Evolutionary conservation across 1,140 invertebrate genomes (phyloP).

Genomic region (Ectropis grisescens): DNA sequence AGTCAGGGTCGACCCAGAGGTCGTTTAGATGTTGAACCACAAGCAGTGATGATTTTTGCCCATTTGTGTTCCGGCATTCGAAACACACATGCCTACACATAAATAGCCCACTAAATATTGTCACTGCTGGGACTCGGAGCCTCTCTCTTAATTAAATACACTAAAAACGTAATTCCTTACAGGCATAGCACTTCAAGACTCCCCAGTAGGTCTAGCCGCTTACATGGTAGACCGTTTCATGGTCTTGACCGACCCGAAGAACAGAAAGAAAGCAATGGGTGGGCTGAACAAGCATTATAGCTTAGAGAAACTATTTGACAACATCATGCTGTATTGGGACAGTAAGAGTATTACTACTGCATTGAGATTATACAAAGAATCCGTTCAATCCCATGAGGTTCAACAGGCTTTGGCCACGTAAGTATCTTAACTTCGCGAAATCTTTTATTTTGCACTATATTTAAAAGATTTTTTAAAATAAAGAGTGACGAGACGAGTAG

Average conservation of each 20-base stretch:
- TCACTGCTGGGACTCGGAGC: too few species aligned
- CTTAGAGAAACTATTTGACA: slow-evolving; percentile 85
- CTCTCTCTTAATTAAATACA: too few species aligned
- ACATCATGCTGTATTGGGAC: slow-evolving; percentile 90
- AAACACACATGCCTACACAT: too few species aligned
- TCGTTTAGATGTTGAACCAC: too few species aligned
- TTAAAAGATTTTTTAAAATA: slow-evolving; percentile 24
- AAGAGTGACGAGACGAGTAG: too few species aligned
- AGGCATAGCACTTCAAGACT: slow-evolving; percentile 74
- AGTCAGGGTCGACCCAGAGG: too few species aligned
- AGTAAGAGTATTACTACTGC: slow-evolving; percentile 83
- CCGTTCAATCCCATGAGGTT: slow-evolving; percentile 7
- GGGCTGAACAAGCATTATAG: slow-evolving; percentile 74
- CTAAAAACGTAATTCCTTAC: slow-evolving; percentile 12
- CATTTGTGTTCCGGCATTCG: too few species aligned
- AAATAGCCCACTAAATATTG: too few species aligned
- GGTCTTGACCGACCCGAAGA: slow-evolving; percentile 78
- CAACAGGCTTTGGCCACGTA: slow-evolving; percentile 49
- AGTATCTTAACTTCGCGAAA: too few species aligned
- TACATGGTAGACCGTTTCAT: slow-evolving; percentile 92
- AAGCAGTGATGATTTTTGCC: too few species aligned
- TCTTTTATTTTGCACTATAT: too few species aligned
- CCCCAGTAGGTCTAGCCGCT: slow-evolving; percentile 82
- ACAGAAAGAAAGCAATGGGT: slow-evolving; percentile 75
- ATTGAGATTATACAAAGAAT: slow-evolving; percentile 78